phyloP scores from a whole-genome alignment of 2,888 invertebrate genomes.

The Ichneumoninae sp. region DNA sequence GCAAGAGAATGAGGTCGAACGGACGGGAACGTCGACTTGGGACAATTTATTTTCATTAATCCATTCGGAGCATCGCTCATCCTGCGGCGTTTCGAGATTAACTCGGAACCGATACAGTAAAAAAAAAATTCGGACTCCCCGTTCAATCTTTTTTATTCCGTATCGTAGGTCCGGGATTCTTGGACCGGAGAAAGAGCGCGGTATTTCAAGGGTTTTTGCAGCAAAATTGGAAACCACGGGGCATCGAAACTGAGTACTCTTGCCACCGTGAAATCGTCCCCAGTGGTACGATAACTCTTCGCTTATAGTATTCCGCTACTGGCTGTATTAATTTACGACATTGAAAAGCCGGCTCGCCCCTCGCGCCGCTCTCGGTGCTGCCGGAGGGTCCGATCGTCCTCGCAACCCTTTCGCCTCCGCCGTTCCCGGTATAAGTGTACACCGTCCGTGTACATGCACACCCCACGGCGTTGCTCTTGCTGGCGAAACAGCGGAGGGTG shows the following conservation, averaged over 20 bases:
- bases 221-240: conserved; percentile 8
- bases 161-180: neutral
- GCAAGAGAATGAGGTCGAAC: neutral
- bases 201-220: neutral
- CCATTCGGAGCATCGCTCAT: no score
- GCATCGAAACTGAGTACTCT: conserved; percentile 14
- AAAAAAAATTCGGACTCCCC: neutral
- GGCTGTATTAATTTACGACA: conserved; percentile 65
- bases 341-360: conserved; percentile 41
- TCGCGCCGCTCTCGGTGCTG: conserved; percentile 3
- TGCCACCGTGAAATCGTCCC: conserved; percentile 60
- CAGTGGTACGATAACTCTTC: conserved; percentile 42
- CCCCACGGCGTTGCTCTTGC: neutral
- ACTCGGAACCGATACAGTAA: no score
- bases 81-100: no score
- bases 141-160: neutral
- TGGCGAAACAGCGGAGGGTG: conserved; percentile 40
- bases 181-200: neutral
- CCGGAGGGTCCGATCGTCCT: conserved; percentile 16
- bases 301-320: conserved; percentile 60
- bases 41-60: no score
- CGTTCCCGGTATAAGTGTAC: conserved; percentile 41
- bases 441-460: neutral
- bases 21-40: no score
- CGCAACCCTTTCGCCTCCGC: conserved; percentile 54